Conservation (phyloP, 2,888 invertebrate genomes). For the Strigamia maritima region DNA sequence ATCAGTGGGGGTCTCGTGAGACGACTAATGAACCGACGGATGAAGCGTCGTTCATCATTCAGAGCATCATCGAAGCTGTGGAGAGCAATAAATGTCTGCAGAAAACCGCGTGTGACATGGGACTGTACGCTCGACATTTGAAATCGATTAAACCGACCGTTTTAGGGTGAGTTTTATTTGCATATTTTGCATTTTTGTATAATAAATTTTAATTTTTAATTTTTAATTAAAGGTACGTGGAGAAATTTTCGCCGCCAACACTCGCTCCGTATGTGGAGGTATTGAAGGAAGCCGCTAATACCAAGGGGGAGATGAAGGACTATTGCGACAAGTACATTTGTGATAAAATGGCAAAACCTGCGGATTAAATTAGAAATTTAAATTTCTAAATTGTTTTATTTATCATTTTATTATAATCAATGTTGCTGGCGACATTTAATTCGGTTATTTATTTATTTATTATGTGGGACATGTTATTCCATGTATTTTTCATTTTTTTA, state of each 20-base stretch:
- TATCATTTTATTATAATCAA: no score
- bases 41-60: conserved; percentile 12
- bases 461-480: background rate
- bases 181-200: background rate
- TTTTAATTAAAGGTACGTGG: background rate
- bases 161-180: background rate
- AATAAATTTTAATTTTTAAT: background rate
- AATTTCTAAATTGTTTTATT: no score
- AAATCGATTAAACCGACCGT: background rate
- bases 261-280: background rate
- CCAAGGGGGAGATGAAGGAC: background rate
- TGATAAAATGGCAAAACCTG: background rate
- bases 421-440: background rate
- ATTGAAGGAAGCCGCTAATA: background rate
- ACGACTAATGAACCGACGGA: background rate
- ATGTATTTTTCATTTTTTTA: background rate
- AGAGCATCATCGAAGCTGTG: background rate
- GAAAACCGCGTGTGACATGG: conserved; percentile 9
- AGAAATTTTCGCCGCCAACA: background rate
- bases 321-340: background rate
- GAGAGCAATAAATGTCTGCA: conserved; percentile 11
- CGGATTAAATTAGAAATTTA: no score
- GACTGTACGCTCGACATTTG: conserved; percentile 15
- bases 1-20: background rate
- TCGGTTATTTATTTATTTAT: background rate